These are phyloP conservation scores for Temnothorax nylanderi DNA, from an alignment of 1,140 invertebrate genomes.

Conservation along the genomic window DNA sequence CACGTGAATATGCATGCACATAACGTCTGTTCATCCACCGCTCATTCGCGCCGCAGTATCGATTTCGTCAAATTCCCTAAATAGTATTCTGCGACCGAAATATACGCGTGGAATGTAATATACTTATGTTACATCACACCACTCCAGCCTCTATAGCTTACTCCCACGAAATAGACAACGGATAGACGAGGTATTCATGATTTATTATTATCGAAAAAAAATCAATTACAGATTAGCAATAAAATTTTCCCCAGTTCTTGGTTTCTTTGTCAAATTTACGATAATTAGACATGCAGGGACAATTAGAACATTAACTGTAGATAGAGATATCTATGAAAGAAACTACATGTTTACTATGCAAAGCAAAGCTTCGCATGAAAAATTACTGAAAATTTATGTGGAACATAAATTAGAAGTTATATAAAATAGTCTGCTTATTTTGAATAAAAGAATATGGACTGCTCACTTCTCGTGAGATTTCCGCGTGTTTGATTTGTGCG, in stretches of 20 bases:
- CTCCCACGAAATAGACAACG: not conserved
- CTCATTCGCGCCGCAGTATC: slow-evolving; percentile 50
- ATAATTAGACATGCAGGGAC: not conserved
- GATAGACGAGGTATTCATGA: not conserved
- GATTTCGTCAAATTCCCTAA: slow-evolving; percentile 47
- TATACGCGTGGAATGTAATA: slow-evolving; percentile 5
- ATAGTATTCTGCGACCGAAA: slow-evolving; percentile 16
- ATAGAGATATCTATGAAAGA: not conserved
- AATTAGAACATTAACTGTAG: not conserved
- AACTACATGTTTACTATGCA: not conserved
- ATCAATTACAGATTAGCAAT: not conserved
- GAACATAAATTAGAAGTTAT: not conserved
- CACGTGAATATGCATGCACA: slow-evolving; percentile 54
- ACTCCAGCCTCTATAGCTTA: not conserved
- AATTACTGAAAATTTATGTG: not conserved
- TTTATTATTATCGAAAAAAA: not conserved
- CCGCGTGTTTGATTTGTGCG: not conserved
- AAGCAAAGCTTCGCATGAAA: too few species aligned
- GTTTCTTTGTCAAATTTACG: not conserved
- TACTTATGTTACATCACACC: slow-evolving; percentile 4
- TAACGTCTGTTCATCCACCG: slow-evolving; percentile 48
- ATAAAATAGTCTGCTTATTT: not conserved
- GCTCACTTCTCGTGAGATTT: not conserved
- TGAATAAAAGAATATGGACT: not conserved
- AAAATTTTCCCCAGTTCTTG: not conserved